Percentiles rank a stretch among this genome's conserved stretches.
phyloP scores from a whole-genome alignment of 2,113 vertebrate species.

The Trogon melanurus region DNA sequence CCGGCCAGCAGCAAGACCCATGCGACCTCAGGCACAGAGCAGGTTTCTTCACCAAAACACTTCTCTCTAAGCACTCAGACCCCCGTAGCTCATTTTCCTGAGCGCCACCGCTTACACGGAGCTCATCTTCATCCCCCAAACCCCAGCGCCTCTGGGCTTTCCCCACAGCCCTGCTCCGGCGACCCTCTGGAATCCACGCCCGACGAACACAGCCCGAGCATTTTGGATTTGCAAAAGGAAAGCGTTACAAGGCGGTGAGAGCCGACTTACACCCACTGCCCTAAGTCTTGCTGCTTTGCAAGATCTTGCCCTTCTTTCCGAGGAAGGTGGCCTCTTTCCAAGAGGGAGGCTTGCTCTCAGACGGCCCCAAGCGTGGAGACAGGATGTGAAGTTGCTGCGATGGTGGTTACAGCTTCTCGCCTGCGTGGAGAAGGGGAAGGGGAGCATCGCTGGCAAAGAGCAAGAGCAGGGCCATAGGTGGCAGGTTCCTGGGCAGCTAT shows the following conservation, averaged over 20 bases:
- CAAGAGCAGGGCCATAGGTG: not conserved
- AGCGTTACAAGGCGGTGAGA: not conserved
- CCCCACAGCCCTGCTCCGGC: not conserved
- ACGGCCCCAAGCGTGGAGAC: not conserved
- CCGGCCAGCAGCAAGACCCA: not conserved
- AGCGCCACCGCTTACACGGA: accelerated
- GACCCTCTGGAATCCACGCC: not conserved
- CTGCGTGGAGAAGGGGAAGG: not conserved
- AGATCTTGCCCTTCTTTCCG: not conserved
- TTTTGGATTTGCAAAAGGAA: not conserved
- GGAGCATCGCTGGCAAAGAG: not conserved
- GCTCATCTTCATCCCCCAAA: not conserved
- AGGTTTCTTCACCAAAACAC: not conserved
- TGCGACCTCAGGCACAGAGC: not conserved
- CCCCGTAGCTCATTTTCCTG: accelerated
- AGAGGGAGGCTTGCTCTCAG: not conserved
- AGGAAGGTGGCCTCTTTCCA: not conserved
- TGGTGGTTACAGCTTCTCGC: not conserved
- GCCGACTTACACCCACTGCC: not conserved
- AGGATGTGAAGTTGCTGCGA: accelerated
- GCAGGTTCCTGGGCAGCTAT: not conserved
- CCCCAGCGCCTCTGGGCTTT: not conserved
- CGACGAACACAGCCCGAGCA: not conserved
- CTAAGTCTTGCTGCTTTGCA: not conserved
- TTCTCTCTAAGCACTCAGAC: not conserved